Conservation (phyloP, 2,113 vertebrate genomes). For the Phrynocephalus versicolor region DNA sequence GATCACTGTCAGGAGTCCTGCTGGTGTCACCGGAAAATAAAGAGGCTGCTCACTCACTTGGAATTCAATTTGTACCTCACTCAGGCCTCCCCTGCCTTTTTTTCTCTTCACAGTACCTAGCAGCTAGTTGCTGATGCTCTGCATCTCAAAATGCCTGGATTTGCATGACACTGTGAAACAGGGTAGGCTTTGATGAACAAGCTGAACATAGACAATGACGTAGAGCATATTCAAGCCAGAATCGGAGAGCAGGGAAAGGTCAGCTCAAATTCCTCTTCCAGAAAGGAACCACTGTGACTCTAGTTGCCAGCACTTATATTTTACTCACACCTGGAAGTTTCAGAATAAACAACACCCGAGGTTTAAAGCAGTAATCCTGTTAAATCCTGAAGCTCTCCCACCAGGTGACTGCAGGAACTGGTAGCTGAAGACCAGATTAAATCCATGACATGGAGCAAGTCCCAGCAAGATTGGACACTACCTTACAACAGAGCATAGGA, state of each 20-base stretch:
- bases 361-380: slow-evolving; percentile 57
- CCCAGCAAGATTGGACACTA: slow-evolving; percentile 31
- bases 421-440: slow-evolving; percentile 52
- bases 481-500: neutral
- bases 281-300: slow-evolving; percentile 38
- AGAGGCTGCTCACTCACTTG: slow-evolving; percentile 78
- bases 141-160: slow-evolving; percentile 75
- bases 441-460: slow-evolving; percentile 45
- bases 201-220: slow-evolving; percentile 78
- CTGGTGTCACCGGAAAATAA: slow-evolving; percentile 76
- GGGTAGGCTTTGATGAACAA: slow-evolving; percentile 77
- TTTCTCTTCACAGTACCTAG: slow-evolving; percentile 70
- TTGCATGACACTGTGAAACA: slow-evolving; percentile 75
- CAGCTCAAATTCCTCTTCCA: slow-evolving; percentile 50
- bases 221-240: slow-evolving; percentile 73
- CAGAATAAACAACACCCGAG: slow-evolving; percentile 44
- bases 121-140: slow-evolving; percentile 71
- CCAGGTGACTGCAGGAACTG: slow-evolving; percentile 57
- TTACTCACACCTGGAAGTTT: slow-evolving; percentile 57
- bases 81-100: slow-evolving; percentile 67
- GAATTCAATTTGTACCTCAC: slow-evolving; percentile 79
- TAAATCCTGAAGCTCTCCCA: slow-evolving; percentile 44
- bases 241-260: neutral
- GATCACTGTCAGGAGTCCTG: slow-evolving; percentile 67
- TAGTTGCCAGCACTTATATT: slow-evolving; percentile 53